Evolutionary conservation across 2,113 vertebrate genomes (phyloP).

Genomic region (Sebastes schlegelii): DNA sequence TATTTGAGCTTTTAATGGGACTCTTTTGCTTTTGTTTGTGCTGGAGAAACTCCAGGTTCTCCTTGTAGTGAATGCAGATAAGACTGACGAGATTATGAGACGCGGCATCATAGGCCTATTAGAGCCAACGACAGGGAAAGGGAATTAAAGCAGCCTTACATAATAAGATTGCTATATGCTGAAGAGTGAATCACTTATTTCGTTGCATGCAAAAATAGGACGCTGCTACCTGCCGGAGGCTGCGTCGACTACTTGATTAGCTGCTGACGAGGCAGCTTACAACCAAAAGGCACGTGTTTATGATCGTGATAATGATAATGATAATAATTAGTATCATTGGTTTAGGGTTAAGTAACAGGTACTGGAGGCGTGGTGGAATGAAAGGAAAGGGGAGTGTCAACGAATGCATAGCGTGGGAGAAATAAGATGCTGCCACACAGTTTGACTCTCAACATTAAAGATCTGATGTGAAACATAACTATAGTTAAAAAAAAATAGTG

Average conservation of each 20-base stretch:
- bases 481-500: slow-evolving; percentile 8
- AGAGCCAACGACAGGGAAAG: slow-evolving; percentile 10
- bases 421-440: not conserved
- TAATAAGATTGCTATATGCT: slow-evolving; percentile 57
- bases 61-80: not conserved
- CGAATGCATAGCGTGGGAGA: not conserved
- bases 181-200: slow-evolving; percentile 38
- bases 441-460: not conserved
- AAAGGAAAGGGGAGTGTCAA: not conserved
- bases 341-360: not conserved
- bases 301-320: not conserved
- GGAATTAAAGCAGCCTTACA: slow-evolving; percentile 19
- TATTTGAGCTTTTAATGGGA: not conserved
- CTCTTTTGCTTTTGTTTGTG: not conserved
- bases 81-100: slow-evolving; percentile 22
- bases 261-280: not conserved
- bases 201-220: slow-evolving; percentile 16
- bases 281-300: slow-evolving; percentile 2
- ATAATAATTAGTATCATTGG: not conserved
- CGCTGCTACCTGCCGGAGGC: slow-evolving; percentile 16
- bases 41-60: not conserved
- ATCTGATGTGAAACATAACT: not conserved
- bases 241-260: not conserved
- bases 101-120: slow-evolving; percentile 47
- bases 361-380: not conserved